phyloP scores from a whole-genome alignment of 2,888 invertebrate species.

The Imbricaverruca yamaguchii region DNA sequence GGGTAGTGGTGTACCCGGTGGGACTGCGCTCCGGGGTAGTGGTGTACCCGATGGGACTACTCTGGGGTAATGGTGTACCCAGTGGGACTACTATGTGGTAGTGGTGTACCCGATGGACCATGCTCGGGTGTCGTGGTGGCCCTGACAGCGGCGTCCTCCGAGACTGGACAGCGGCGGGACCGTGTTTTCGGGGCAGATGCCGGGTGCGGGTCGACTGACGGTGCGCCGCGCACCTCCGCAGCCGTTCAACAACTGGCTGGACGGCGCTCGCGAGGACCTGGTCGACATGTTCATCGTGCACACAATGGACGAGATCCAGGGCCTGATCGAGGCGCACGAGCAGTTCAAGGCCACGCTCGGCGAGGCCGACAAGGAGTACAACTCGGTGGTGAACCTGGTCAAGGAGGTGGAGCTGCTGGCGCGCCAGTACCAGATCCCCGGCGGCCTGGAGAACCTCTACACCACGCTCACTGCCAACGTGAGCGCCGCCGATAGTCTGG shows the following conservation, averaged over 20 bases:
- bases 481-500: constrained; percentile 40
- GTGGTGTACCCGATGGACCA: too few relatives aligned
- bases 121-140: too few relatives aligned
- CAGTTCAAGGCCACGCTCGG: constrained; percentile 98
- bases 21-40: too few relatives aligned
- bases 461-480: constrained; percentile 92
- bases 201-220: too few relatives aligned
- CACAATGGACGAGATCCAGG: constrained; percentile 98
- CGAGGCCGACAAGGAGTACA: constrained; percentile 97
- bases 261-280: constrained; percentile 97
- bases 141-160: too few relatives aligned
- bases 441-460: constrained; percentile 95
- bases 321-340: constrained; percentile 93
- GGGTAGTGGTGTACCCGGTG: too few relatives aligned
- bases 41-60: too few relatives aligned
- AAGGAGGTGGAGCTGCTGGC: constrained; percentile 92
- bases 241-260: constrained; percentile 99
- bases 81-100: too few relatives aligned
- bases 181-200: too few relatives aligned
- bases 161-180: too few relatives aligned
- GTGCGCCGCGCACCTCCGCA: constrained; percentile 37
- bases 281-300: constrained; percentile 99
- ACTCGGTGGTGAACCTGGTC: constrained; percentile 85
- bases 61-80: too few relatives aligned
- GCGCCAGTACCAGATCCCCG: constrained; percentile 92